A percentile compares a stretch with the other conserved stretches of the same genome.
phyloP scores from a whole-genome alignment of 2,888 invertebrate genomes.

The Drosophila nr. fundita region DNA sequence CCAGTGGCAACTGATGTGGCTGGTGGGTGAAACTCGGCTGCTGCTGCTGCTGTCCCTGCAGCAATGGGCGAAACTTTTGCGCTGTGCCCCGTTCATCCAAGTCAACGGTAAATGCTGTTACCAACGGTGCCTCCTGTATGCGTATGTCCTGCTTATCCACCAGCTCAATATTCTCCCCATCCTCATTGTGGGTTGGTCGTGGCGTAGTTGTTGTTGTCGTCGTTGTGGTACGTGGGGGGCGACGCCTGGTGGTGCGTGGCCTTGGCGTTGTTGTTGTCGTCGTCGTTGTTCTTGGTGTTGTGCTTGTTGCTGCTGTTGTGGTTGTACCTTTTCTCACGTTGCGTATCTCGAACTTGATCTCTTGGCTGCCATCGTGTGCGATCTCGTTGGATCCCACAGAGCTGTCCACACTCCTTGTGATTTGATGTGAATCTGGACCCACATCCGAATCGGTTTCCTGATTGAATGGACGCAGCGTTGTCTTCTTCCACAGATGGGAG shows the following conservation, averaged over 20 bases:
- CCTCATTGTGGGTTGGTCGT: conserved; percentile 89
- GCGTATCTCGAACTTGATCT: conserved; percentile 83
- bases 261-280: conserved; percentile 85
- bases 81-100: conserved; percentile 92
- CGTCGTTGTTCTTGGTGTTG: conserved; percentile 76
- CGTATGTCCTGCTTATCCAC: conserved; percentile 90
- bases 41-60: conserved; percentile 84
- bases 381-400: conserved; percentile 82
- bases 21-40: conserved; percentile 23
- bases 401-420: conserved; percentile 83
- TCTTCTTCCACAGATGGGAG: conserved; percentile 76
- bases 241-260: conserved; percentile 53
- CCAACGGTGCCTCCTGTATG: conserved; percentile 92
- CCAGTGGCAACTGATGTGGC: conserved; percentile 51
- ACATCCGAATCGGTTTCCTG: conserved; percentile 21
- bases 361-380: conserved; percentile 73
- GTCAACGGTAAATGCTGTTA: conserved; percentile 94
- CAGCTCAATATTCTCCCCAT: conserved; percentile 89
- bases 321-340: conserved; percentile 81
- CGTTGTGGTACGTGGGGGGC: conserved; percentile 54
- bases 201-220: conserved; percentile 87
- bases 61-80: conserved; percentile 91
- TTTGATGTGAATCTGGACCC: conserved; percentile 77
- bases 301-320: conserved; percentile 46
- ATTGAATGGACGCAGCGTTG: conserved; percentile 44